Base-by-base conservation (phyloP, 92 coral and sea anemone genomes). In the Pocillopora grandis region DNA sequence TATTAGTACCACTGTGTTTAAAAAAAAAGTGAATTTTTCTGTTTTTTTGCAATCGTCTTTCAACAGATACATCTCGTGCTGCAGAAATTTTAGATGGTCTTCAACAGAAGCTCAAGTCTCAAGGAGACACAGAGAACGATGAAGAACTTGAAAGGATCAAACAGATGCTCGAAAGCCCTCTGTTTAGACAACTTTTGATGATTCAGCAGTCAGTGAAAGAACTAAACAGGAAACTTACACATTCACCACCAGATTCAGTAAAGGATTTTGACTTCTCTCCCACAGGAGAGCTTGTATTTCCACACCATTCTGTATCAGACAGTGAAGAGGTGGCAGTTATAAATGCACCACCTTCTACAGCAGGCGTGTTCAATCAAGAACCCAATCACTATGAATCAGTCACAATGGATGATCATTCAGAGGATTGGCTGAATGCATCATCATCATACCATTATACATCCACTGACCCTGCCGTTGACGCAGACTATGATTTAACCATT, bases 211-310 rank as follows among this genome's bases (percentile, higher is more conserved):
- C 99, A 17, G 90, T 92, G 2, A 89, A 90, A 74, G 94, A 94
- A 68, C 97, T 97, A 0, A 92, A 97, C 76, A 89, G 85, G 48
- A 87, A 92, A 66, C 78, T 94, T 16, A 75, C 85, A 36, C 78
- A 73, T 35, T 80, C 88, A 31, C 91, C 95, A 23, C 90, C 87
- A 20, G 98, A 89, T 5, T 76, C 88, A 13, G 80, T 91, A 5
- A 89, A 90, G 33, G 98, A 94, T 71, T 97, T 97, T 89, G 99
- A 97, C 66, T 97, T 97, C 78, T 89, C 96, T 1, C 96, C 92
- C 11, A 93, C 91, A 18, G 99, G 99, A 59, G 98, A 92, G 72
- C 91, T 97, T 14, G 79, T 97, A n/a, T 90, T 95, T 58, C 92
- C 98, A 9, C 87, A 80, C 33, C 90, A 90, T n/a, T 81, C 85